phyloP scores from a whole-genome alignment of 2,113 vertebrate species.

The Tympanuchus pallidicinctus region DNA sequence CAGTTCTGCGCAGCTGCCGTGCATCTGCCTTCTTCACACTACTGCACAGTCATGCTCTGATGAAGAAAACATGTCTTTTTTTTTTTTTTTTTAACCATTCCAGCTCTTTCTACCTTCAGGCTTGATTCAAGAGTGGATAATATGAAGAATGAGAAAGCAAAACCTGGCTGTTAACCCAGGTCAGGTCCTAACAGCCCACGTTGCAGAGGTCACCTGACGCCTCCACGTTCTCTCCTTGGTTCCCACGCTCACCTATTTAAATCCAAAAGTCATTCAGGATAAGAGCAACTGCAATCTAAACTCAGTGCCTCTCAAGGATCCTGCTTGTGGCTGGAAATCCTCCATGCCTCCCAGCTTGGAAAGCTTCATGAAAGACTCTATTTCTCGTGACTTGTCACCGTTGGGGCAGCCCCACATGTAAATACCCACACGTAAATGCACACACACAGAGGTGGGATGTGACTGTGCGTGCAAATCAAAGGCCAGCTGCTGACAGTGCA shows the following conservation, averaged over 20 bases:
- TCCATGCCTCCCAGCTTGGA: neutral
- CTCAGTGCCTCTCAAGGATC: neutral
- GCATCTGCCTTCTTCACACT: neutral
- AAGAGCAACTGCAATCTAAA: neutral
- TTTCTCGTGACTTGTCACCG: neutral
- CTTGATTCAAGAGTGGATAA: conserved; percentile 29
- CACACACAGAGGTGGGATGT: neutral
- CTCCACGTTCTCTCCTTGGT: neutral
- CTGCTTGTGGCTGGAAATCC: neutral
- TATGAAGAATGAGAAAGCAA: neutral
- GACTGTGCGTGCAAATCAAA: neutral
- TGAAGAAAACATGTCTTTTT: neutral
- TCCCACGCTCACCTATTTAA: conserved; percentile 26
- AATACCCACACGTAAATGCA: neutral
- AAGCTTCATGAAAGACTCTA: neutral
- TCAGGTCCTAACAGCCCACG: neutral
- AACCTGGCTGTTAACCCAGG: neutral
- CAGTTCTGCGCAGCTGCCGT: too few species aligned
- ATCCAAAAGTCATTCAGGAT: neutral
- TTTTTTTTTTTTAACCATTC: neutral
- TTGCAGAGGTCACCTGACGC: neutral
- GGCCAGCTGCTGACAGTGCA: neutral
- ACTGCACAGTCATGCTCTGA: neutral
- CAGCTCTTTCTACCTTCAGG: neutral
- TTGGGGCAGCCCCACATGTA: neutral